phyloP scores from a whole-genome alignment of 2,797 vertebrate genomes.

The Lateolabrax maculatus region DNA sequence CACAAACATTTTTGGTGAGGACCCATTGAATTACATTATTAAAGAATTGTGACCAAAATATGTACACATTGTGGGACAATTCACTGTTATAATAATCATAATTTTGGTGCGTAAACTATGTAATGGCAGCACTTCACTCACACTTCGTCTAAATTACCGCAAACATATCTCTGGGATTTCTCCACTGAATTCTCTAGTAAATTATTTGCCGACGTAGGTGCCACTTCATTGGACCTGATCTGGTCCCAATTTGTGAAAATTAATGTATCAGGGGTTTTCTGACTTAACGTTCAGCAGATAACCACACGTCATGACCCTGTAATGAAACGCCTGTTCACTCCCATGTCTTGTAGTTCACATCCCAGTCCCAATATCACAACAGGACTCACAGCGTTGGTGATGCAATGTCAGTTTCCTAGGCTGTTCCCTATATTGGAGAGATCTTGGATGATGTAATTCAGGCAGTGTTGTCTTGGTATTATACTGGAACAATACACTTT shows the following conservation, averaged over 20 bases:
- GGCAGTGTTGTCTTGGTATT: constrained; percentile 16
- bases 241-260: neutral
- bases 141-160: neutral
- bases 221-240: neutral
- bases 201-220: neutral
- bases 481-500: neutral
- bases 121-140: no score
- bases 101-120: neutral
- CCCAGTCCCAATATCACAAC: constrained; percentile 7
- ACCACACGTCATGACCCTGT: constrained; percentile 4
- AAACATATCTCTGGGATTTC: constrained; percentile 32
- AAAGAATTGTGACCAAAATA: neutral
- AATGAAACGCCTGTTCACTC: neutral
- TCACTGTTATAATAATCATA: neutral
- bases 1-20: neutral
- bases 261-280: neutral
- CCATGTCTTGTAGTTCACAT: neutral
- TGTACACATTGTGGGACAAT: neutral
- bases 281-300: constrained; percentile 17
- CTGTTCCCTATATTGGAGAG: constrained; percentile 5
- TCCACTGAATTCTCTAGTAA: neutral
- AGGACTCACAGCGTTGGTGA: neutral
- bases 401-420: constrained; percentile 11
- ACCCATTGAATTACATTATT: neutral
- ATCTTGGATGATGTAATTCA: neutral